Evolutionary conservation across 37 sponge, comb jelly and placozoan species (phyloP), one percentile per base, ranked within the genome.

Genomic region (Eunapius fragilis): DNA sequence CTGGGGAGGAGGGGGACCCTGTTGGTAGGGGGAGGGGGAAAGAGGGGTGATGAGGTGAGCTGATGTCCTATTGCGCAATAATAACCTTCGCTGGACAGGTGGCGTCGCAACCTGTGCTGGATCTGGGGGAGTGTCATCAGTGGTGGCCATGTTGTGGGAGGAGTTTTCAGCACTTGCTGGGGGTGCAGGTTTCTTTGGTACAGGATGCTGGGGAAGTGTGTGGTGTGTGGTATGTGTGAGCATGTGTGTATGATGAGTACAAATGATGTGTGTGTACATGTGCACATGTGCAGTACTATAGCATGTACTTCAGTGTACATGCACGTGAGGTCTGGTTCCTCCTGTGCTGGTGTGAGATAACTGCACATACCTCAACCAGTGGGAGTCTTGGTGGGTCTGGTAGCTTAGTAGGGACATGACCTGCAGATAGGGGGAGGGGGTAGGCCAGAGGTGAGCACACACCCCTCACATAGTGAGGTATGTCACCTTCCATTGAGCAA

Each of bases 331-430:
- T n/a, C n/a, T n/a, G n/a, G n/a, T n/a, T n/a, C n/a, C n/a, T 25
- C 3, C 68, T 30, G 80, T 13, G 58, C 9, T 45, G 47, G 47
- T 11, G 47, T 45, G 47, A 11, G n/a, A n/a, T n/a, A n/a, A n/a
- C n/a, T n/a, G n/a, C n/a, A n/a, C 72, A 19, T 82, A 88, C 88
- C 82, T 91, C 84, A 41, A 91, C 84, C 41, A 91, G 72, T 28
- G 86, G 75, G 0, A 82, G 25, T 30, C 88, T 73, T 25, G 33
- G 71, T 14, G 79, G 36, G 2, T 84, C 81, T 68, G 85, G 86
- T 9, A 85, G 71, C 75, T 85, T 67, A 19, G 75, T 25, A 23
- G 82, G 81, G 2, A 74, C 75, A 25, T 74, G 69, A 23, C 69
- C 83, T 82, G 69, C 2, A 34, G 27, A 37, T 76, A 5, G 4